Percentiles rank a stretch among this genome's conserved stretches.
Evolutionary conservation across 2,113 vertebrate genomes (phyloP).

Genomic region (Aix galericulata): DNA sequence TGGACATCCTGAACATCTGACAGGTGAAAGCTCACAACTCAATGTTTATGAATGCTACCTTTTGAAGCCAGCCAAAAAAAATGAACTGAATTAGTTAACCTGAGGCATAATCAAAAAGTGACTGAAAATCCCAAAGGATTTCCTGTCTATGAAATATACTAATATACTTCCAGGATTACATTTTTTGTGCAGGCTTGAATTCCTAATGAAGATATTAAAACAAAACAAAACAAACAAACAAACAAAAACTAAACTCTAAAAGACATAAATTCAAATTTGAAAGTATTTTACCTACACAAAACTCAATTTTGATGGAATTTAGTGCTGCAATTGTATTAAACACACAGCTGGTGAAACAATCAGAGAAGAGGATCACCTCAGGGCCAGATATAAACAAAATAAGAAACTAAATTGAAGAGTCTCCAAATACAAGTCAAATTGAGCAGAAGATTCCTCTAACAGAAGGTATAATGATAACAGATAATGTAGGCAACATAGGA

Average conservation of each 20-base stretch:
- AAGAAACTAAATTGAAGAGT: conserved; percentile 4
- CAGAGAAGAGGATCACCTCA: neutral
- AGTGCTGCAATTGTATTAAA: neutral
- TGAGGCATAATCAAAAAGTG: neutral
- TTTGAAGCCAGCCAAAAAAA: conserved; percentile 22
- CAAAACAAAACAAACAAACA: neutral
- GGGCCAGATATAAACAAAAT: neutral
- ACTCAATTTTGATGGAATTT: neutral
- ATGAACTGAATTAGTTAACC: conserved; percentile 6
- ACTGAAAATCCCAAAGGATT: conserved; percentile 3
- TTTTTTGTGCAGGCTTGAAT: conserved; percentile 4
- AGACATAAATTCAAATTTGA: conserved; percentile 23
- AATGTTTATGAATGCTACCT: neutral
- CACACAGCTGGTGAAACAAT: neutral
- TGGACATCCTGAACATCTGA: neutral
- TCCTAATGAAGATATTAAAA: neutral
- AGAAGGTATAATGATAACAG: conserved; percentile 7
- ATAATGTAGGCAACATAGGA: neutral
- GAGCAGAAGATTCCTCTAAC: neutral
- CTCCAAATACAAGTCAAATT: conserved; percentile 7
- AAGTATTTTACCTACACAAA: conserved; percentile 33
- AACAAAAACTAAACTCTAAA: neutral
- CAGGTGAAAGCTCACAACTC: neutral
- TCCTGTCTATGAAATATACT: neutral
- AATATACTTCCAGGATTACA: neutral